These are phyloP conservation scores for Dorcus hopei DNA, from an alignment of 2,888 invertebrate genomes.

Conservation along the genomic window DNA sequence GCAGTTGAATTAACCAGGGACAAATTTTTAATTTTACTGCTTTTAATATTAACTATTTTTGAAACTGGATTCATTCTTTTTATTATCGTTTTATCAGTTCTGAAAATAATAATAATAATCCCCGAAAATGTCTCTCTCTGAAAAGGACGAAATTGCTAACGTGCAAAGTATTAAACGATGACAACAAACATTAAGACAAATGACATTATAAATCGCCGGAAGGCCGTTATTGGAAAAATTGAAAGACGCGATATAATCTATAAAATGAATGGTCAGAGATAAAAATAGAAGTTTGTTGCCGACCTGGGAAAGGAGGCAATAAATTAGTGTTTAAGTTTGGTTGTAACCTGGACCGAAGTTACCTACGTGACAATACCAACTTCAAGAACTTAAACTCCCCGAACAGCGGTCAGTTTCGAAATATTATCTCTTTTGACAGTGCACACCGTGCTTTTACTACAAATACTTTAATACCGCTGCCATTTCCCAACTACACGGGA, in stretches of 20 bases:
- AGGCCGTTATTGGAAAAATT: conserved; percentile 1
- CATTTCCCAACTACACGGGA: no score
- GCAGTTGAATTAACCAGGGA: no score
- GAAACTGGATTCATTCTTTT: no score
- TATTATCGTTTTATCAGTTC: no score
- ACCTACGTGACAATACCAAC: conserved; percentile 12
- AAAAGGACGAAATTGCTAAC: no score
- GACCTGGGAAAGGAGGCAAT: conserved; percentile 18
- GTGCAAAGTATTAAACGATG: no score
- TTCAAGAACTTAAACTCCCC: conserved; percentile 9
- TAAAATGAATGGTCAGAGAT: conserved; percentile 3
- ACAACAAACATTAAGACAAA: background rate
- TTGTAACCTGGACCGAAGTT: conserved; percentile 8
- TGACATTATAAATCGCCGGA: background rate
- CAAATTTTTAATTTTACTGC: no score
- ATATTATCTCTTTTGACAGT: conserved; percentile 24
- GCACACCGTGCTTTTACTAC: conserved; percentile 2
- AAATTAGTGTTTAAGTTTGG: conserved; percentile 21
- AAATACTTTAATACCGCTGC: background rate
- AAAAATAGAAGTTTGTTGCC: conserved; percentile 14
- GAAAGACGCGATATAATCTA: conserved; percentile 1
- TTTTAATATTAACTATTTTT: no score
- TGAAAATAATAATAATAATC: no score
- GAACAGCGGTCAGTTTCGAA: conserved; percentile 23
- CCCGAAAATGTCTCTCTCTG: no score